phyloP scores from a whole-genome alignment of 2,888 invertebrate genomes.

The Dendrolimus houi region DNA sequence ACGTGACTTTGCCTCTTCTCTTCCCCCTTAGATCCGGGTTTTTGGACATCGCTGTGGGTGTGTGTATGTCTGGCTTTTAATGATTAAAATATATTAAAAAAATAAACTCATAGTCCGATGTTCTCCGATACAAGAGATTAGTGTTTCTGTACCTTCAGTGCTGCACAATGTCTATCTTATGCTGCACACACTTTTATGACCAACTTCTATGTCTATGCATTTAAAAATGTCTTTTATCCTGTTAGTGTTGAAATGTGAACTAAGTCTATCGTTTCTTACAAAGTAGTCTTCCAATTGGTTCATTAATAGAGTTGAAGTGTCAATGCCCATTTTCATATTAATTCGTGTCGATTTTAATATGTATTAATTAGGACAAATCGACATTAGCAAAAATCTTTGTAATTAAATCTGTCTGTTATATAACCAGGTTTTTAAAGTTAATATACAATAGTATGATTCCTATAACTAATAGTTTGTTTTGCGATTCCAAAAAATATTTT shows the following conservation, averaged over 20 bases:
- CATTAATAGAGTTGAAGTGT: conserved; percentile 16
- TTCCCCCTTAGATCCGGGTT: too few relatives aligned
- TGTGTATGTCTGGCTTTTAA: conserved; percentile 66
- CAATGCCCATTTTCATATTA: too few relatives aligned
- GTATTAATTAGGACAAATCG: too few relatives aligned
- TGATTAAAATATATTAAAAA: conserved; percentile 32
- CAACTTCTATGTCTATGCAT: conserved; percentile 17
- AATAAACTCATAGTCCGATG: conserved; percentile 57
- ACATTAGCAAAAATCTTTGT: too few relatives aligned
- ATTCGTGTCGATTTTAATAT: too few relatives aligned
- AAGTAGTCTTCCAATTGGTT: conserved; percentile 64
- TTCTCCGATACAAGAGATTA: conserved; percentile 61
- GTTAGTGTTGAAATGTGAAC: conserved; percentile 20
- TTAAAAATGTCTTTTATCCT: conserved; percentile 24
- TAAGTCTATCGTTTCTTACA: conserved; percentile 30
- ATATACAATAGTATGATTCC: too few relatives aligned
- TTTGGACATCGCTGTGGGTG: conserved; percentile 57
- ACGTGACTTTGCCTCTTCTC: too few relatives aligned
- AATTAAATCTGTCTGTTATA: too few relatives aligned
- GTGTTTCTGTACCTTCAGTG: conserved; percentile 37
- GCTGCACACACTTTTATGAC: conserved; percentile 5
- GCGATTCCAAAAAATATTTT: too few relatives aligned
- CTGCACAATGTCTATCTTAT: conserved; percentile 1
- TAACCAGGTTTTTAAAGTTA: too few relatives aligned
- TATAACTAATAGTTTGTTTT: too few relatives aligned